These are phyloP conservation scores for Manis pentadactyla DNA, from an alignment of 2,797 vertebrate species.

Conservation along the genomic window DNA sequence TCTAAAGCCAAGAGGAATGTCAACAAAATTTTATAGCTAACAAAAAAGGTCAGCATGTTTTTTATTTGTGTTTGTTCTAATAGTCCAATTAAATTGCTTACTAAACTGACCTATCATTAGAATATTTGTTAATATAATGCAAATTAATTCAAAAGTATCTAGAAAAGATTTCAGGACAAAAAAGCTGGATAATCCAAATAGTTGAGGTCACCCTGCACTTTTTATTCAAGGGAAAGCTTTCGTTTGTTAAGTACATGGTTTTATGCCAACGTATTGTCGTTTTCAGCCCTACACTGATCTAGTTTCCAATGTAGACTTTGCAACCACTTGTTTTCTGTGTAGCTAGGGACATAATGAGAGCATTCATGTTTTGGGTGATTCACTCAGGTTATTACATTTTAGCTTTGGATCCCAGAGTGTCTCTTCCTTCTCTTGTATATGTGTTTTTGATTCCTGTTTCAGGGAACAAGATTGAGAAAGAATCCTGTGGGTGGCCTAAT, in stretches of 20 bases:
- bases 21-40: conserved; percentile 63
- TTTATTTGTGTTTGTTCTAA: conserved; percentile 56
- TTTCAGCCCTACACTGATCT: not conserved
- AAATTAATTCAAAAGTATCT: conserved; percentile 64
- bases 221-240: conserved; percentile 63
- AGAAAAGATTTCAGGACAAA: conserved; percentile 1
- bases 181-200: conserved; percentile 65
- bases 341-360: not conserved
- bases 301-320: not conserved
- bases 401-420: not conserved
- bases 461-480: conserved; percentile 7
- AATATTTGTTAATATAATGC: conserved; percentile 62
- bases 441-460: not conserved
- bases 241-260: conserved; percentile 37
- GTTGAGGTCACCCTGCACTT: conserved; percentile 60
- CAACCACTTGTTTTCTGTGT: not conserved
- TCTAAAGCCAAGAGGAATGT: conserved; percentile 48
- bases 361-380: not conserved
- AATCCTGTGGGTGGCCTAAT: not conserved
- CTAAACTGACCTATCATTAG: conserved; percentile 35
- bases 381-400: not conserved
- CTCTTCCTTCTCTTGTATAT: not conserved
- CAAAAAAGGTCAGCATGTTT: conserved; percentile 47
- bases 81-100: conserved; percentile 38
- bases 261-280: conserved; percentile 46